Conservation (phyloP, 1,140 invertebrate genomes). For the Scaptomyza hsui region DNA sequence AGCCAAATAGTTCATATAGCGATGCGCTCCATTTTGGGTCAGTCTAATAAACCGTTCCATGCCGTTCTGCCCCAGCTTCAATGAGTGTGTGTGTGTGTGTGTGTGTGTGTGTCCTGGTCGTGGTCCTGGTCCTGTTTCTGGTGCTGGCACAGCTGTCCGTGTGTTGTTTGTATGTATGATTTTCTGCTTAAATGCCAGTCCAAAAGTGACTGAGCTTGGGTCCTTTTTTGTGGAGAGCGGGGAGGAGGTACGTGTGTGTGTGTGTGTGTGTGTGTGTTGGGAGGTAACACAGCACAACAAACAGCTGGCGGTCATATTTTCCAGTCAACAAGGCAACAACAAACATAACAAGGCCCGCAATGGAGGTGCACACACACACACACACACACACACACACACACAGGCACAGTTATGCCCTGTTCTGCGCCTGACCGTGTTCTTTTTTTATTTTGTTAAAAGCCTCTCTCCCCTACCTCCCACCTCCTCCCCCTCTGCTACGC, state of each 20-base stretch:
- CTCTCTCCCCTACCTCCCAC: background rate
- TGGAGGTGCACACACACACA: slow-evolving; percentile 17
- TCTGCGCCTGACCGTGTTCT: background rate
- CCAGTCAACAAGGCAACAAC: slow-evolving; percentile 78
- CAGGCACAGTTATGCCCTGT: slow-evolving; percentile 45
- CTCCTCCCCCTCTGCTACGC: background rate
- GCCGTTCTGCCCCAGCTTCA: slow-evolving; percentile 8
- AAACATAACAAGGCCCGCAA: slow-evolving; percentile 58
- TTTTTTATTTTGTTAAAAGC: background rate
- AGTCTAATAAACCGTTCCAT: slow-evolving; percentile 68
- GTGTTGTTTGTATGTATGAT: slow-evolving; percentile 52
- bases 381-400: slow-evolving; percentile 6
- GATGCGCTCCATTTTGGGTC: slow-evolving; percentile 65
- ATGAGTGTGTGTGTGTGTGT: background rate
- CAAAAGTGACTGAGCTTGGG: slow-evolving; percentile 24
- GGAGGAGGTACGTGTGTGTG: background rate
- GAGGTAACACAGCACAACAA: slow-evolving; percentile 51
- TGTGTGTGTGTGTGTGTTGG: slow-evolving; percentile 26
- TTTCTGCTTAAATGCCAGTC: slow-evolving; percentile 71
- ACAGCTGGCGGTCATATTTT: slow-evolving; percentile 78
- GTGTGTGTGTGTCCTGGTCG: slow-evolving; percentile 12
- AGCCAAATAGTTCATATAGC: slow-evolving; percentile 40
- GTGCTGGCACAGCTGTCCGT: slow-evolving; percentile 28
- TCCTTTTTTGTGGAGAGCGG: background rate
- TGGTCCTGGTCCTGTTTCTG: background rate